phyloP scores from a whole-genome alignment of 2,797 vertebrate genomes.

The Rhynchonycteris naso region DNA sequence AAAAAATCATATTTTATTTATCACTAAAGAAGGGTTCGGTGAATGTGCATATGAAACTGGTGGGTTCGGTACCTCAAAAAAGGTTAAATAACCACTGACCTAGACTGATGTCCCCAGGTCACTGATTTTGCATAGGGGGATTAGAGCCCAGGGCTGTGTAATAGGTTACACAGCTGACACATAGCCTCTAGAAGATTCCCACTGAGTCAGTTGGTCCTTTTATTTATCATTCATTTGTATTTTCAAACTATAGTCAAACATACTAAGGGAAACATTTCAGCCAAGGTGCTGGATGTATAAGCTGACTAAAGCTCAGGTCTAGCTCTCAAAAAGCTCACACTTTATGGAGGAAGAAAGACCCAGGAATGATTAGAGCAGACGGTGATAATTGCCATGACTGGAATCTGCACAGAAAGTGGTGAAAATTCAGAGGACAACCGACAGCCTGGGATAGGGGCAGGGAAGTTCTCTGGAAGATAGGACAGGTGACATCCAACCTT shows the following conservation, averaged over 20 bases:
- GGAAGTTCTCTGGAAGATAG: neutral
- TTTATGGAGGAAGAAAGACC: neutral
- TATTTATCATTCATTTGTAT: neutral
- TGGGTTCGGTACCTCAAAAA: too few relatives aligned
- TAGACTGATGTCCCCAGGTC: neutral
- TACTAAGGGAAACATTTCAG: neutral
- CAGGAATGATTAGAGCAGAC: neutral
- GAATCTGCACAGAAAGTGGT: neutral
- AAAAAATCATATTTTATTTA: too few relatives aligned
- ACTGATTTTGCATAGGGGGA: neutral
- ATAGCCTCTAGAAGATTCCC: neutral
- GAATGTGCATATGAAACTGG: too few relatives aligned
- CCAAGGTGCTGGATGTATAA: neutral
- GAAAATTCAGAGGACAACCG: neutral
- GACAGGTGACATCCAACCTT: neutral
- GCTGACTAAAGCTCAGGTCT: neutral
- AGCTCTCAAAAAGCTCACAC: neutral
- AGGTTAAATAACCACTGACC: too few relatives aligned
- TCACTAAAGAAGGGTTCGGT: too few relatives aligned
- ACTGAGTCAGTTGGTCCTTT: neutral
- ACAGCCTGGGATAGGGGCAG: neutral
- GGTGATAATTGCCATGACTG: neutral
- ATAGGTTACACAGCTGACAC: neutral
- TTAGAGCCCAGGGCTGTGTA: neutral
- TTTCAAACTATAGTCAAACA: neutral